Percentiles rank a stretch among this genome's conserved stretches.
Conservation (phyloP, 2,113 vertebrate genomes). For the Hyperoodon ampullatus region DNA sequence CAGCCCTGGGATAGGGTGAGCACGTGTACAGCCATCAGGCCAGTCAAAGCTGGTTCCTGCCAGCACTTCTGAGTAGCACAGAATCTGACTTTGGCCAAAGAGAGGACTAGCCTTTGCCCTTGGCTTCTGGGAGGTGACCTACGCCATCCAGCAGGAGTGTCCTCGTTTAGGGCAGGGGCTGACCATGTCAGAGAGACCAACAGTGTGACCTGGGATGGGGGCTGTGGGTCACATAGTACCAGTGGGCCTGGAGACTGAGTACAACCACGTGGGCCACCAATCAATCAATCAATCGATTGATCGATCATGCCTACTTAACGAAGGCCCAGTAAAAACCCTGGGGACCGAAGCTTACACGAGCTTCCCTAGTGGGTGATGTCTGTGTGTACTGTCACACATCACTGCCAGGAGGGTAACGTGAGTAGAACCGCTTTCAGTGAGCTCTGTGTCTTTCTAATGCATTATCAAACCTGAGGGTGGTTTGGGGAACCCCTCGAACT, state of each 20-base stretch:
- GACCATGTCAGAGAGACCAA: not conserved
- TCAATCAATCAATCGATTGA: not conserved
- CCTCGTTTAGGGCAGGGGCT: not conserved
- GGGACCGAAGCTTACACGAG: rapidly evolving
- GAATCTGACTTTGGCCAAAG: not conserved
- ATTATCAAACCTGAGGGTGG: not conserved
- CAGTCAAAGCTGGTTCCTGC: not conserved
- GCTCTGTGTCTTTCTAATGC: not conserved
- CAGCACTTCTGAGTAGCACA: not conserved
- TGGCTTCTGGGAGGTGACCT: not conserved
- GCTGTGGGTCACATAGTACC: not conserved
- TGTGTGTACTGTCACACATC: rapidly evolving
- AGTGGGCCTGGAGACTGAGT: not conserved
- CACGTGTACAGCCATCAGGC: not conserved
- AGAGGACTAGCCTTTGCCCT: not conserved
- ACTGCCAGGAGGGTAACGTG: rapidly evolving
- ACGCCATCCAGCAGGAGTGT: not conserved
- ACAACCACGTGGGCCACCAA: too few relatives aligned
- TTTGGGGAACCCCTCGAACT: not conserved
- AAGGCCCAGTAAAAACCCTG: not conserved
- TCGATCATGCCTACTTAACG: not conserved
- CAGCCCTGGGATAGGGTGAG: rapidly evolving
- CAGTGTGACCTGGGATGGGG: rapidly evolving
- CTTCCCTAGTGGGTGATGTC: rapidly evolving
- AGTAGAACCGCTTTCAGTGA: not conserved